These are phyloP conservation scores for Falco peregrinus DNA, from an alignment of 2,797 vertebrate species.

Conservation along the genomic window DNA sequence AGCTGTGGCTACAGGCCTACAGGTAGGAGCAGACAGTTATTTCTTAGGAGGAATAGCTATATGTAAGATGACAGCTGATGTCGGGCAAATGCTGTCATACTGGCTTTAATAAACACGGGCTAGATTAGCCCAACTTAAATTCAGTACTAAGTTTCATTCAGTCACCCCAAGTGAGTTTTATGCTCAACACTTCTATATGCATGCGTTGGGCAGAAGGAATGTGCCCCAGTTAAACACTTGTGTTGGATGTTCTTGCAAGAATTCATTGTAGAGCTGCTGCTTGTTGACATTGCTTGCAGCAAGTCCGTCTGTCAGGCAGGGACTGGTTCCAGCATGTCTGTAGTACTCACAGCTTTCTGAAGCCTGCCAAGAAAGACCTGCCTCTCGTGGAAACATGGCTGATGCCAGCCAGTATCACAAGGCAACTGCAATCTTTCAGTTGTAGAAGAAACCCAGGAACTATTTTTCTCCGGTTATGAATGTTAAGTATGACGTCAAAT, in stretches of 20 bases:
- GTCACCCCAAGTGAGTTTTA: neutral
- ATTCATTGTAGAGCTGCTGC: neutral
- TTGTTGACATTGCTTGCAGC: neutral
- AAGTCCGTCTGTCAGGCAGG: neutral
- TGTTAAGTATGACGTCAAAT: neutral
- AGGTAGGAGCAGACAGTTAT: constrained; percentile 76
- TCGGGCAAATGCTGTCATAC: neutral
- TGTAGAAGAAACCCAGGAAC: neutral
- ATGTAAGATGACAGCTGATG: neutral
- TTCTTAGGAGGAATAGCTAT: neutral
- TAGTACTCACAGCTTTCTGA: neutral
- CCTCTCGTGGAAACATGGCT: neutral
- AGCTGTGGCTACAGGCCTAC: constrained; percentile 95
- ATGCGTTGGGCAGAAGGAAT: neutral
- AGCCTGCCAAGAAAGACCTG: neutral
- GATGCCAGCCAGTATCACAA: neutral
- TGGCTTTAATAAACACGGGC: neutral
- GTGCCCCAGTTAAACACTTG: neutral
- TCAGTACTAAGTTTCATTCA: neutral
- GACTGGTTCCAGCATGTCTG: neutral
- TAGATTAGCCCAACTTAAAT: neutral
- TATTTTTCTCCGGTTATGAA: neutral
- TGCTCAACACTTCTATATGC: neutral
- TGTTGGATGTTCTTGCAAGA: neutral
- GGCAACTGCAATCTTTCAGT: neutral